Evolutionary conservation across 2,113 vertebrate genomes (phyloP), one percentile per base, ranked within the genome.

Genomic region (Murina feae): DNA sequence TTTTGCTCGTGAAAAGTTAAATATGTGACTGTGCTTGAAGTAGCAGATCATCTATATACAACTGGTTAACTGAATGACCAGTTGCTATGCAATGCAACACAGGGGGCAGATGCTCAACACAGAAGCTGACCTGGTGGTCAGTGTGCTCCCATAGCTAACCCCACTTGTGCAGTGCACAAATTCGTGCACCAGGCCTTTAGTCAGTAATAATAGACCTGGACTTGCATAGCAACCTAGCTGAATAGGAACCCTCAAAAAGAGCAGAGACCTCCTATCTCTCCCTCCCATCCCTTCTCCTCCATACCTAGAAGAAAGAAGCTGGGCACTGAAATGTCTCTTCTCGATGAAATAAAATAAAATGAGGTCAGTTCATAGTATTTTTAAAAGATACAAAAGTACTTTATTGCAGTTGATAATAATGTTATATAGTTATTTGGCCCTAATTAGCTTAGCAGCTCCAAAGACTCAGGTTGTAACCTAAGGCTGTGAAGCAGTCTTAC

Each of bases 311-410:
- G 39, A 81, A 96, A 89, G 39, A 82, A 69, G 9, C 78, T 72
- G 21, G 39, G 3, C 12, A 79, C 11, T 21, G 16, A 84, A 76
- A 9, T 76, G 37, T 76, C 35, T 11, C 20, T 79, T 72, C 49
- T 82, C 74, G 53, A 58, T 71, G 75, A 79, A 89, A 86, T 85
- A 84, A 84, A 68, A 89, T 90, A 72, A 86, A 95, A 79, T 60
- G 39, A 75, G 16, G 14, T 89, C 65, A 90, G 28, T 75, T 87
- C 75, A 80, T 60, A 47, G 58, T 49, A 72, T 74, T 87, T 88
- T 55, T 80, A 92, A 92, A 81, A 87, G 76, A 93, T 44, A 74
- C 21, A 39, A 13, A 68, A 79, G 21, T 85, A 44, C 23, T 58
- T 37, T 96, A 63, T 86, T 66, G 55, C 5, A 72, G 39, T 55